Evolutionary conservation across 1,140 invertebrate genomes (phyloP).

Genomic region (Leptinotarsa defecta): DNA sequence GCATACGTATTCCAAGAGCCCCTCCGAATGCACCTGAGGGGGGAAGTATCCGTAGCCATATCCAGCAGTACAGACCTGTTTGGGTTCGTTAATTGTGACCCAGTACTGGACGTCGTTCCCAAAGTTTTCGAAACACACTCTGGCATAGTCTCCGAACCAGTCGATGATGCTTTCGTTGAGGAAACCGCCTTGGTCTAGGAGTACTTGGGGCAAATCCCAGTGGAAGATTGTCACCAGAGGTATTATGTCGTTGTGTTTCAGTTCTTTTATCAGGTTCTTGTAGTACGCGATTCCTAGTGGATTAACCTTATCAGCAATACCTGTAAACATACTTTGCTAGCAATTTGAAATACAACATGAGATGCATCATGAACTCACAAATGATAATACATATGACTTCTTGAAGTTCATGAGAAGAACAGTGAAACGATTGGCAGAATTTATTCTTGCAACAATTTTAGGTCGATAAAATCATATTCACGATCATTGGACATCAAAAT

Average conservation of each 20-base stretch:
- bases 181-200: conserved; percentile 51
- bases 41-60: conserved; percentile 38
- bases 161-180: conserved; percentile 44
- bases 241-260: conserved; percentile 63
- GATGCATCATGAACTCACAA: too few relatives aligned
- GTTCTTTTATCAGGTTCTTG: conserved; percentile 64
- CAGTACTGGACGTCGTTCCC: conserved; percentile 56
- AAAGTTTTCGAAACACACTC: conserved; percentile 34
- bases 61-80: conserved; percentile 46
- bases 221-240: conserved; percentile 63
- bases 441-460: too few relatives aligned
- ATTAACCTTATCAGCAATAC: conserved; percentile 59
- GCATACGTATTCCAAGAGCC: conserved; percentile 43
- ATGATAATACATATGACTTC: too few relatives aligned
- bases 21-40: conserved; percentile 39
- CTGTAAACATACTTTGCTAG: neutral
- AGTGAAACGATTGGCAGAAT: too few relatives aligned
- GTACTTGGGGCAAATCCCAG: conserved; percentile 49
- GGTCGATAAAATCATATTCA: too few relatives aligned
- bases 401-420: too few relatives aligned
- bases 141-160: conserved; percentile 50
- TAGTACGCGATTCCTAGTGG: conserved; percentile 67
- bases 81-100: conserved; percentile 61
- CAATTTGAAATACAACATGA: too few relatives aligned
- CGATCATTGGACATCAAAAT: too few relatives aligned